phyloP scores from a whole-genome alignment of 2,888 invertebrate genomes.

The Eupelmus urozonus region DNA sequence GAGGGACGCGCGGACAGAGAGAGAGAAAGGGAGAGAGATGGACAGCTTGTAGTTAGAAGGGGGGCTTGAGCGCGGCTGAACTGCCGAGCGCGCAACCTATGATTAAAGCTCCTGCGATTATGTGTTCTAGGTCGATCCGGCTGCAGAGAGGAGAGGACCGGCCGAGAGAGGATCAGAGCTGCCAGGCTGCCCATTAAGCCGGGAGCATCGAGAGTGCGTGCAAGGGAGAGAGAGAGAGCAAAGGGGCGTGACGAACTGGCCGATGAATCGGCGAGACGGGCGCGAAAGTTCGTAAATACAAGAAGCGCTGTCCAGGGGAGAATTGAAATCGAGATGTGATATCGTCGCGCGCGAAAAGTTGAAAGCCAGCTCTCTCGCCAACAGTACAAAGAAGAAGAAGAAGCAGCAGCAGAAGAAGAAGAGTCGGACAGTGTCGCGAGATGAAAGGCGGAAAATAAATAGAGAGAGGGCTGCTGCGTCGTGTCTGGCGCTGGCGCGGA shows the following conservation, averaged over 20 bases:
- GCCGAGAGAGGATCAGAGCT: background rate
- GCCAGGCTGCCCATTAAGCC: conserved; percentile 13
- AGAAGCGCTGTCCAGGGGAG: background rate
- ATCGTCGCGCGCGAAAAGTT: conserved; percentile 1
- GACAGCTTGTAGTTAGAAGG: conserved; percentile 7
- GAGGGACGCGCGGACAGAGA: background rate
- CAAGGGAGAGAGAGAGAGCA: background rate
- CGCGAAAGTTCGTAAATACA: background rate
- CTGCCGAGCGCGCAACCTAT: conserved; percentile 9
- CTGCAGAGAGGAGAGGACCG: background rate
- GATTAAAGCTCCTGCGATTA: conserved; percentile 45
- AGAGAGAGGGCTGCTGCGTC: too few species aligned
- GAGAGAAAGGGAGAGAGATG: background rate
- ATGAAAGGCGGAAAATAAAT: conserved; percentile 31
- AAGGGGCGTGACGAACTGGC: background rate
- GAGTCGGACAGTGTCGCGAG: background rate
- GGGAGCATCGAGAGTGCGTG: background rate
- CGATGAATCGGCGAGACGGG: conserved; percentile 19
- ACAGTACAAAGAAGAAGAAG: background rate
- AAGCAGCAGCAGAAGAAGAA: too few species aligned
- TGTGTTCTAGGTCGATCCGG: conserved; percentile 49
- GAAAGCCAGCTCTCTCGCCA: background rate
- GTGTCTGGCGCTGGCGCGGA: conserved; percentile 21
- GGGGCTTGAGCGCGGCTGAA: too few species aligned
- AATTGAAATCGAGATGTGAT: conserved; percentile 30